A percentile compares a stretch with the other conserved stretches of the same genome.
These are phyloP conservation scores for Brachyhypopomus gauderio DNA, from an alignment of 2,113 vertebrate species.

Conservation along the genomic window DNA sequence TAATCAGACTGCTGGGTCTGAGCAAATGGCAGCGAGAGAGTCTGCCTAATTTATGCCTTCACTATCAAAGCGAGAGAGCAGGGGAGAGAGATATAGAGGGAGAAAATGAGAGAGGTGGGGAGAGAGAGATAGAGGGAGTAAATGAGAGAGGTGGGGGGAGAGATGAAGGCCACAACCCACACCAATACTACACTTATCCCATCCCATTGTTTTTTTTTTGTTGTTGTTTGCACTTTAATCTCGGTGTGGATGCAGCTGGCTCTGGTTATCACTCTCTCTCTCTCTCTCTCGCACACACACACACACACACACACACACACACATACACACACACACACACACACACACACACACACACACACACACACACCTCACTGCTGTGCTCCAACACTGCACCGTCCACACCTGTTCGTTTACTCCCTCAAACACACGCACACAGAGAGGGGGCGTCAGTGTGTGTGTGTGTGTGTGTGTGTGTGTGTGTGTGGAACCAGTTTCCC, in stretches of 20 bases:
- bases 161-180: slow-evolving; percentile 69
- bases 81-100: slow-evolving; percentile 57
- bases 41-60: slow-evolving; percentile 65
- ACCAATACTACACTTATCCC: slow-evolving; percentile 75
- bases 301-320: too few relatives aligned
- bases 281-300: too few relatives aligned
- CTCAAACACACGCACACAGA: background rate
- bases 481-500: background rate
- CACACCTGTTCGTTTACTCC: background rate
- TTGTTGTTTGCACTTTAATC: slow-evolving; percentile 78
- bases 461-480: slow-evolving; percentile 29
- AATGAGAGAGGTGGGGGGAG: slow-evolving; percentile 48
- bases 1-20: slow-evolving; percentile 70
- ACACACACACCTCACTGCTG: slow-evolving; percentile 49
- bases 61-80: slow-evolving; percentile 63
- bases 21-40: slow-evolving; percentile 61
- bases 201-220: slow-evolving; percentile 71
- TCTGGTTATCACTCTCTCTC: slow-evolving; percentile 76
- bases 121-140: slow-evolving; percentile 57
- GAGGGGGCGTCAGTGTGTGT: too few relatives aligned
- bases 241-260: slow-evolving; percentile 79
- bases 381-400: slow-evolving; percentile 26
- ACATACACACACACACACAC: too few relatives aligned
- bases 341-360: too few relatives aligned
- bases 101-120: slow-evolving; percentile 14